Evolutionary conservation across 2,888 invertebrate genomes (phyloP).

Genomic region (Meliscaeva auricollis): DNA sequence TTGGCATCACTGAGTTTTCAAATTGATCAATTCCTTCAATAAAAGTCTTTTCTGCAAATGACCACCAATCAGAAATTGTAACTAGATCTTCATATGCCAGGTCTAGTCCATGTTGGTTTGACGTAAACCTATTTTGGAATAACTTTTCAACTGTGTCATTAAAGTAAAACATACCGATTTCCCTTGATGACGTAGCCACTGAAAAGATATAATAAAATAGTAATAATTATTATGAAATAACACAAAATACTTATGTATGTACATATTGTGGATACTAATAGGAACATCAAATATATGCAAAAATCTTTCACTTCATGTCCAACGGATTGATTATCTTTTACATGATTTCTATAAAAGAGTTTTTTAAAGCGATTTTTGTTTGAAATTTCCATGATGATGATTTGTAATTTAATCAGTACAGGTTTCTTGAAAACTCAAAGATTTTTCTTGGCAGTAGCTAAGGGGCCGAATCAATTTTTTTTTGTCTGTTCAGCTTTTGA

Average conservation of each 20-base stretch:
- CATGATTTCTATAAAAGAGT: not conserved
- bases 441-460: too few species aligned
- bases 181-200: slow-evolving; percentile 76
- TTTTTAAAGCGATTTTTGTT: not conserved
- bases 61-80: slow-evolving; percentile 76
- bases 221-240: not conserved
- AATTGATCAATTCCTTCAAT: slow-evolving; percentile 50
- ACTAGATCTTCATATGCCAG: slow-evolving; percentile 69
- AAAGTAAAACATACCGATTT: slow-evolving; percentile 77
- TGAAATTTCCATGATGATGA: not conserved
- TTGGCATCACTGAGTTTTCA: not conserved
- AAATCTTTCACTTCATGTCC: slow-evolving; percentile 71
- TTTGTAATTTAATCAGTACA: too few species aligned
- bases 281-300: slow-evolving; percentile 71
- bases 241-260: not conserved
- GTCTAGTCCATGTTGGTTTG: slow-evolving; percentile 52
- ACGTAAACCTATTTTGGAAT: slow-evolving; percentile 63
- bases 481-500: too few species aligned
- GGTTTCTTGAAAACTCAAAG: too few species aligned
- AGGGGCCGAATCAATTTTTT: too few species aligned
- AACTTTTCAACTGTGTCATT: slow-evolving; percentile 76
- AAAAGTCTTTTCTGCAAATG: slow-evolving; percentile 71
- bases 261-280: slow-evolving; percentile 71
- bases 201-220: not conserved
- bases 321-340: slow-evolving; percentile 41